Base-by-base conservation (phyloP, 2,888 invertebrate species). In the Phaonia tiefii region DNA sequence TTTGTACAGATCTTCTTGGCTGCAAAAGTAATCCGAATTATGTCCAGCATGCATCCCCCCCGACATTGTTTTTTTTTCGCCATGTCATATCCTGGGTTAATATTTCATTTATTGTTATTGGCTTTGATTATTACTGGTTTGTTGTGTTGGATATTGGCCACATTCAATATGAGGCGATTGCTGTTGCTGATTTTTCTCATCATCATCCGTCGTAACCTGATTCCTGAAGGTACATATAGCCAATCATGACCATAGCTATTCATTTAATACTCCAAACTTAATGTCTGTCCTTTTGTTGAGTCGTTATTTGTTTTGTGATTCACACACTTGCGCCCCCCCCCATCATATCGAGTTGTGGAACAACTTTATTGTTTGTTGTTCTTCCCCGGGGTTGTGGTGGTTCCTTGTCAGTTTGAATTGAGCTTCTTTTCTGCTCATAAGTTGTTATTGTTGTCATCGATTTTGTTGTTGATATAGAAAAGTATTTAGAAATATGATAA, bases 31-130 rank as follows among this genome's bases (percentile, higher is more conserved):
- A 31, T 15, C 13, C n/a, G 37, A 60, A n/a, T 31, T 31, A 15
- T 58, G 58, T 15, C 31, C 10, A 17, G 20, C 49, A 20, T 17
- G 10, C 49, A 54, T 11, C 22, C 2, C 46, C 25, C 25, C 4
- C 31, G 8, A 44, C n/a, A 13, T n/a, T 25, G 31, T 60, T 39
- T 56, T 20, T 63, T 56, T 56, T 54, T n/a, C 42, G 63, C 42
- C 63, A 39, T 39, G 42, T 63, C 63, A 63, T 63, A 63, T 63
- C 63, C 63, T 63, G 42, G 42, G 42, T 63, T 63, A 63, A 63
- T 63, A 60, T 70, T 75, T 51, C 31, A 70, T 74, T 74, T 69
- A 54, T 78, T n/a, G n/a, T n/a, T 63, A 78, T 74, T 78, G 63
- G 65, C 73, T 25, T 44, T 73, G 69, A 73, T 73, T 73, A 73